Base-by-base conservation (phyloP, 2,888 invertebrate species). In the Megastigmus dorsalis region DNA sequence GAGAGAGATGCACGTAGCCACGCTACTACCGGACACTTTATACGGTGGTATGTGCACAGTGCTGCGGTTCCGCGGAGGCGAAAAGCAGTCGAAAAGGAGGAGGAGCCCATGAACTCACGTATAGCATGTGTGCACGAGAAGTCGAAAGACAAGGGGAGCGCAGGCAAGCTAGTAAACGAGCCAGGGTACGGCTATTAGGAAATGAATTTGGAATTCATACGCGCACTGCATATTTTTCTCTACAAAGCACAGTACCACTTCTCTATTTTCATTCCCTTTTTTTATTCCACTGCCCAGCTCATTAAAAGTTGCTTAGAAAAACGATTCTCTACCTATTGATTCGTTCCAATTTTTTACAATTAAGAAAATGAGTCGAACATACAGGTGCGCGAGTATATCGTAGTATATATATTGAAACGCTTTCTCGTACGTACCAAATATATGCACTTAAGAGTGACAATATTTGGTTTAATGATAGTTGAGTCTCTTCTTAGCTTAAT, bases 151-250 rank as follows among this genome's bases (percentile, higher is more conserved):
- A n/a, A n/a, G 28, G 1, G 20, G 28, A 52, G 15, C 15, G 6
- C 6, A 20, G 18, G 18, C 7, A 6, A n/a, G 45, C 3, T n/a
- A 23, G 5, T 5, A 13, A 9, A 10, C 20, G 55, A n/a, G 30
- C n/a, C 18, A 10, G 33, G 5, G 1, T n/a, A 7, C n/a, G 30
- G 54, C 71, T 63, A 63, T 71, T 65, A 71, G 63, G 57, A 72
- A 72, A 72, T 72, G 65, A 57, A 30, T 36, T 65, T 41, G 43
- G 7, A 57, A 48, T 70, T 70, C 41, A 43, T 30, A 41, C 52
- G 15, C 1, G 9, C n/a, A 2, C 15, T 7, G 30, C 28, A 3
- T 15, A n/a, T 13, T 1, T 7, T 28, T 4, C 9, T 18, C 2
- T 45, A 45, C 15, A 18, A 45, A n/a, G 45, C 18, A 3, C 6